These are phyloP conservation scores for Mus pahari DNA, from an alignment of 2,113 vertebrate genomes.

Conservation along the genomic window DNA sequence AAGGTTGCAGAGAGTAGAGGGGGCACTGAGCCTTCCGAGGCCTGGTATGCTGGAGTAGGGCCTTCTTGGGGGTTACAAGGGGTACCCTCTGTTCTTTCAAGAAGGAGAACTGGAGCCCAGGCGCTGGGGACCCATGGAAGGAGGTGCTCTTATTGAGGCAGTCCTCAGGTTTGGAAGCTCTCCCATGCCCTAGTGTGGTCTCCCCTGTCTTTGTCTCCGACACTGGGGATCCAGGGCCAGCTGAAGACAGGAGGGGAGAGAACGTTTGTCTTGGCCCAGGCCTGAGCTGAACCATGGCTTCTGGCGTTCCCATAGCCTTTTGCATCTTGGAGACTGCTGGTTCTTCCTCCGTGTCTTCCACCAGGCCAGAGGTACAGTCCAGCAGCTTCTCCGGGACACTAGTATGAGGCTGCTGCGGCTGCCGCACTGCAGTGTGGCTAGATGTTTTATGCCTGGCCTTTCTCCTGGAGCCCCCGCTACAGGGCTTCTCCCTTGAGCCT, in stretches of 20 bases:
- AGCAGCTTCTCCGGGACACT: conserved; percentile 86
- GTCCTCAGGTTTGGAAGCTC: neutral
- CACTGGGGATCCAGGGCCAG: neutral
- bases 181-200: conserved; percentile 6
- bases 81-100: conserved; percentile 85
- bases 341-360: conserved; percentile 87
- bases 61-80: conserved; percentile 77
- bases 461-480: conserved; percentile 85
- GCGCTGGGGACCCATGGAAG: conserved; percentile 11
- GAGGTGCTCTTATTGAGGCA: neutral
- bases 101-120: conserved; percentile 89
- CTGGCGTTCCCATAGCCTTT: neutral
- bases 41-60: conserved; percentile 86
- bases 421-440: conserved; percentile 83
- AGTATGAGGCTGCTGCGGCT: conserved; percentile 89
- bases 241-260: conserved; percentile 42
- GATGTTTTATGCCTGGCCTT: conserved; percentile 81
- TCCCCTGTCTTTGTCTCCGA: neutral
- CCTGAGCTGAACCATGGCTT: accelerated
- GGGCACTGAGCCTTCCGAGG: conserved; percentile 90
- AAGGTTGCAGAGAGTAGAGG: conserved; percentile 90
- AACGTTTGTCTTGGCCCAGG: neutral
- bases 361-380: conserved; percentile 79
- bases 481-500: conserved; percentile 87
- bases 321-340: neutral